Evolutionary conservation across 2,797 vertebrate species (phyloP).

Genomic region (Phylloscopus collybita): DNA sequence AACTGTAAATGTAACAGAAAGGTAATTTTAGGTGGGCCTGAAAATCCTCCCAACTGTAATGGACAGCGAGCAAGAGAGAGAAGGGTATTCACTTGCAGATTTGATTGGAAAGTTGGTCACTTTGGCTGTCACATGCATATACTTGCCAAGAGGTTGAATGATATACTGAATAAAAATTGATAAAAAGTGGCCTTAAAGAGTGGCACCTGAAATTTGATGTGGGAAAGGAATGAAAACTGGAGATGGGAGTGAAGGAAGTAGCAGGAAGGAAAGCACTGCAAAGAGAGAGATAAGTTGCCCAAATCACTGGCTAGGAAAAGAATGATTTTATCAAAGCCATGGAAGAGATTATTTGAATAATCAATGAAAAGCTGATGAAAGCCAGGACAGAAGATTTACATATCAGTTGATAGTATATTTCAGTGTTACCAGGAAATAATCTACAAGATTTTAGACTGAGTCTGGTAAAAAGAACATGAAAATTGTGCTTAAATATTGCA

Average conservation of each 20-base stretch:
- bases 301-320: background rate
- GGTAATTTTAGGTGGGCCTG: background rate
- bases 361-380: conserved; percentile 8
- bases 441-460: background rate
- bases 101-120: background rate
- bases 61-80: background rate
- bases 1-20: background rate
- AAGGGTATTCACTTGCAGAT: background rate
- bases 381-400: background rate
- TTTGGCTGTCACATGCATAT: background rate
- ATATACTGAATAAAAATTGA: background rate
- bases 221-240: background rate
- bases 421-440: background rate
- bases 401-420: background rate
- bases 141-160: background rate
- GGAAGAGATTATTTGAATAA: conserved; percentile 9
- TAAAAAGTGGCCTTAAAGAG: background rate
- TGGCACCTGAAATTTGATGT: background rate
- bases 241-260: background rate
- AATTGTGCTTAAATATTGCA: background rate
- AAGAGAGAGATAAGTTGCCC: background rate
- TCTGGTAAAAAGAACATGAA: background rate
- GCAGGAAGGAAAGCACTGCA: background rate
- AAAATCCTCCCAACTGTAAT: background rate
- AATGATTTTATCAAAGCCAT: background rate